These are phyloP conservation scores for Tipula vernalis DNA, from an alignment of 2,888 invertebrate genomes.

Conservation along the genomic window DNA sequence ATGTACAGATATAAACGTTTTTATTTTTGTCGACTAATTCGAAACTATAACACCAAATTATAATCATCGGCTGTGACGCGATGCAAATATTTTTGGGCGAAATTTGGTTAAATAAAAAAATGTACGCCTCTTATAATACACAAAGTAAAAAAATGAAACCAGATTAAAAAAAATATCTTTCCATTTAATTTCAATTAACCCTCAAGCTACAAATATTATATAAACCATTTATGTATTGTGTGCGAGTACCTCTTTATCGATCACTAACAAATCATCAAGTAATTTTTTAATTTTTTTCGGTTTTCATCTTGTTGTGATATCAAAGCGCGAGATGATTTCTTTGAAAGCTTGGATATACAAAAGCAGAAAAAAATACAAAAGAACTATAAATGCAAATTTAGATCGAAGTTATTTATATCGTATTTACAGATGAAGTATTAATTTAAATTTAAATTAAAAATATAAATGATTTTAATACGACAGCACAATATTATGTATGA, in stretches of 20 bases:
- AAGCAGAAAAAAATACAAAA: not conserved
- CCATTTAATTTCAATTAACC: not conserved
- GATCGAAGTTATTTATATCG: not conserved
- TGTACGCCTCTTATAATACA: not conserved
- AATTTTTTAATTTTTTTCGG: not conserved
- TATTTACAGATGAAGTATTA: not conserved
- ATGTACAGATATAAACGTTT: not conserved
- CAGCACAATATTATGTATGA: not conserved
- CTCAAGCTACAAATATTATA: not conserved
- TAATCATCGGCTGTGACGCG: not conserved
- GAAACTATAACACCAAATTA: not conserved
- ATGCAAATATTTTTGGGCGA: not conserved
- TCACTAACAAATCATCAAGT: not conserved
- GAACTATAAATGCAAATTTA: not conserved
- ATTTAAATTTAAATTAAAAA: not conserved
- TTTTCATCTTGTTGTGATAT: not conserved
- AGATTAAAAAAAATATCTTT: not conserved
- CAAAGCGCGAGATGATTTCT: not conserved
- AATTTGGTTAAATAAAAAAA: not conserved
- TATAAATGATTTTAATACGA: not conserved
- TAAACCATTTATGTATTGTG: not conserved
- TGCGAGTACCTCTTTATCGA: not conserved
- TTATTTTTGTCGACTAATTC: not conserved
- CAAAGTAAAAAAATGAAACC: not conserved
- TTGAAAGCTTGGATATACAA: not conserved